phyloP scores from a whole-genome alignment of 1,140 invertebrate genomes.

The Stegodyphus dumicola region DNA sequence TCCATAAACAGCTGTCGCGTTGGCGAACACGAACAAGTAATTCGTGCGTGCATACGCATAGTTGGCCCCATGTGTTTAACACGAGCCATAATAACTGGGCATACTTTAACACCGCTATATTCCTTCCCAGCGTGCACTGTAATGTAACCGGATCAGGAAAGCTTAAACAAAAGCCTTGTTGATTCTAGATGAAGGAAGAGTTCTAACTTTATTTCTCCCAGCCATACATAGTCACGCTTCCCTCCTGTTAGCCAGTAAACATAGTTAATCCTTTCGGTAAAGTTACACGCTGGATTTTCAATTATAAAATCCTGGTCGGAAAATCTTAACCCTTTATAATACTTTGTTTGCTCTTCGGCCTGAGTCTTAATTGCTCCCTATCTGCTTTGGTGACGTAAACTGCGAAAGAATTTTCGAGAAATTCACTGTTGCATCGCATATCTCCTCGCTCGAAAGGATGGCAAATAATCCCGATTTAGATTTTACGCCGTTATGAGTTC shows the following conservation, averaged over 20 bases:
- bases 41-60: too few relatives aligned
- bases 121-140: not conserved
- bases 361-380: not conserved
- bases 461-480: not conserved
- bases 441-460: not conserved
- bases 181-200: not conserved
- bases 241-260: not conserved
- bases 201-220: not conserved
- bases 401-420: not conserved
- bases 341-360: not conserved
- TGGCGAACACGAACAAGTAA: too few relatives aligned
- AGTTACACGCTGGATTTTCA: constrained; percentile 5
- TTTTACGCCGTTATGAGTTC: not conserved
- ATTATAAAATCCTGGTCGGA: not conserved
- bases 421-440: not conserved
- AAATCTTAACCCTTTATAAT: not conserved
- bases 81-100: too few relatives aligned
- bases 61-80: too few relatives aligned
- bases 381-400: not conserved
- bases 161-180: constrained; percentile 5
- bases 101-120: not conserved
- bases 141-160: not conserved
- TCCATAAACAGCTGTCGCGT: too few relatives aligned
- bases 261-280: not conserved
- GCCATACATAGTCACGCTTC: not conserved